Evolutionary conservation across 1,140 invertebrate genomes (phyloP), one percentile per base, ranked within the genome.

Genomic region (Lucilia cuprina): DNA sequence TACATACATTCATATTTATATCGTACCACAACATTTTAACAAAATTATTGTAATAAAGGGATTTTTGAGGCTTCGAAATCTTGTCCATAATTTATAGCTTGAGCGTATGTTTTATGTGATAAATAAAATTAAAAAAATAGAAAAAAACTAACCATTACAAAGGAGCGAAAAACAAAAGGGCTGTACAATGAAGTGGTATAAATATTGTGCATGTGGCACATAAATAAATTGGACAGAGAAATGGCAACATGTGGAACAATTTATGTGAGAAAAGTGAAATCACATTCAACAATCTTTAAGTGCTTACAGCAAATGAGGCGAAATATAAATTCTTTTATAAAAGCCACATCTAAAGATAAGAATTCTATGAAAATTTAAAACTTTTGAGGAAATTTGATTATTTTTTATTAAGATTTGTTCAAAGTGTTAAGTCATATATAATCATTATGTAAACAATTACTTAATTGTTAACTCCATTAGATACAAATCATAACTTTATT

Each of bases 81-180:
- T 21, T 70, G 65, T n/a, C 12, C 65, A 70, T 70, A 70, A 70
- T 70, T 70, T 70, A 70, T 70, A 9, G 65, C 65, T 5, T 21
- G 19, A 70, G 25, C 65, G 65, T 70, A 70, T 70, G 19, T 70
- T 70, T 70, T 70, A 25, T 70, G 65, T 70, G 65, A 70, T 70
- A 70, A 70, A 70, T 70, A 70, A 70, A 70, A 70, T 21, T 8
- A 70, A 25, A 12, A 19, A 17, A 17, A 65, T n/a, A 5, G 7
- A 25, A 21, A 70, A 21, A 19, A 5, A 21, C 10, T 21, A 7
- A 13, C 17, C 3, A 14, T 14, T 30, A 30, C 25, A 60, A 60
- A 7, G 50, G 5, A 60, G 50, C 13, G 55, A 60, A 60, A 60
- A 60, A n/a, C 50, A 60, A 14, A 41, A 60, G 13, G 50, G 5